Percentiles rank a stretch among this genome's conserved stretches.
phyloP scores from a whole-genome alignment of 2,797 vertebrate species.

The Pristis pectinata region DNA sequence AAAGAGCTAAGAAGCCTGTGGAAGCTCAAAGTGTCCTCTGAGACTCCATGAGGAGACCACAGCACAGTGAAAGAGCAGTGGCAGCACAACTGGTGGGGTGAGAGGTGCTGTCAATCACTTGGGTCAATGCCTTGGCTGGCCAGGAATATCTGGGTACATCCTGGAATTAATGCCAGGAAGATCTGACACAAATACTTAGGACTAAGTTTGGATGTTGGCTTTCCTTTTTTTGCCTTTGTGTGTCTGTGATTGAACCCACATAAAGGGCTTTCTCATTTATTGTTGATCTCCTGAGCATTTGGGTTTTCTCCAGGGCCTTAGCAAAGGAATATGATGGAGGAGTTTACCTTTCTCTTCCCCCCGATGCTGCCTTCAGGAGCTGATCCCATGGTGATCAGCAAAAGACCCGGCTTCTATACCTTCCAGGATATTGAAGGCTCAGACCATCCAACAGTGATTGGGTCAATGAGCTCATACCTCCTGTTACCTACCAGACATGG shows the following conservation, averaged over 20 bases:
- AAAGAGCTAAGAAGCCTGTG: too few relatives aligned
- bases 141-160: too few relatives aligned
- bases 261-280: not conserved
- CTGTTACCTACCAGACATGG: not conserved
- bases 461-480: not conserved
- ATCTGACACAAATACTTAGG: too few relatives aligned
- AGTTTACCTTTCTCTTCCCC: not conserved
- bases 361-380: not conserved
- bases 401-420: not conserved
- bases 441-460: not conserved
- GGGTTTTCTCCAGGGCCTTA: not conserved
- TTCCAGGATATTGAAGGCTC: not conserved
- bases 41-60: too few relatives aligned
- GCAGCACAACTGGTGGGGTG: too few relatives aligned
- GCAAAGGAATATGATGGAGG: not conserved
- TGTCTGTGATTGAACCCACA: not conserved
- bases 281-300: not conserved
- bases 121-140: too few relatives aligned
- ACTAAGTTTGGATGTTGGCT: too few relatives aligned
- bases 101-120: too few relatives aligned
- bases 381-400: not conserved
- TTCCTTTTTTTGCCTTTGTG: not conserved
- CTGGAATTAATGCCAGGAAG: too few relatives aligned
- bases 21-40: too few relatives aligned
- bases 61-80: too few relatives aligned